These are phyloP conservation scores for Tetheella fluctuosa DNA, from an alignment of 2,888 invertebrate species.

Conservation along the genomic window DNA sequence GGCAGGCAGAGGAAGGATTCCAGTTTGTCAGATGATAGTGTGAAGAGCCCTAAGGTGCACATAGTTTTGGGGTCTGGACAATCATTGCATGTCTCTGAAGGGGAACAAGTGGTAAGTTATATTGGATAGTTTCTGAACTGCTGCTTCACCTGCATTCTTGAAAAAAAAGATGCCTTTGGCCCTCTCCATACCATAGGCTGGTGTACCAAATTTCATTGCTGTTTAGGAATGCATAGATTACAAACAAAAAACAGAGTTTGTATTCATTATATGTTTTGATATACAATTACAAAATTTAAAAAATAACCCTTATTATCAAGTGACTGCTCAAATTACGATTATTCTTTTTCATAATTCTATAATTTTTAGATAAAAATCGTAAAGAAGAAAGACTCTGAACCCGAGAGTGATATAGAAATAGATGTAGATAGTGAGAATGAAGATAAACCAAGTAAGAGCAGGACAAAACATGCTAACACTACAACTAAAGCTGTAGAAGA, in stretches of 20 bases:
- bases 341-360: neutral
- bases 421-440: conserved; percentile 84
- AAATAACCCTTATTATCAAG: no score
- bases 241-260: no score
- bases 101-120: conserved; percentile 81
- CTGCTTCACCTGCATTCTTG: no score
- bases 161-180: no score
- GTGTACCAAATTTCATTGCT: no score
- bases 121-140: no score
- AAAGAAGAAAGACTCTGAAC: conserved; percentile 75
- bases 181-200: no score
- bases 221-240: no score
- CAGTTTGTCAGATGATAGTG: conserved; percentile 64
- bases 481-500: conserved; percentile 35
- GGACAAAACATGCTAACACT: conserved; percentile 16
- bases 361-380: conserved; percentile 75
- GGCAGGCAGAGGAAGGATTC: conserved; percentile 66
- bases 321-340: no score
- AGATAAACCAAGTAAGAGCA: conserved; percentile 28
- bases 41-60: conserved; percentile 75
- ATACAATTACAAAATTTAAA: no score
- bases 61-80: conserved; percentile 81
- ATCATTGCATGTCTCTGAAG: conserved; percentile 83
- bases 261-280: no score
- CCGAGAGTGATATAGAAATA: conserved; percentile 84